A percentile compares a stretch with the other conserved stretches of the same genome.
phyloP scores from a whole-genome alignment of 2,888 invertebrate genomes.

The Leptura quadrifasciata region DNA sequence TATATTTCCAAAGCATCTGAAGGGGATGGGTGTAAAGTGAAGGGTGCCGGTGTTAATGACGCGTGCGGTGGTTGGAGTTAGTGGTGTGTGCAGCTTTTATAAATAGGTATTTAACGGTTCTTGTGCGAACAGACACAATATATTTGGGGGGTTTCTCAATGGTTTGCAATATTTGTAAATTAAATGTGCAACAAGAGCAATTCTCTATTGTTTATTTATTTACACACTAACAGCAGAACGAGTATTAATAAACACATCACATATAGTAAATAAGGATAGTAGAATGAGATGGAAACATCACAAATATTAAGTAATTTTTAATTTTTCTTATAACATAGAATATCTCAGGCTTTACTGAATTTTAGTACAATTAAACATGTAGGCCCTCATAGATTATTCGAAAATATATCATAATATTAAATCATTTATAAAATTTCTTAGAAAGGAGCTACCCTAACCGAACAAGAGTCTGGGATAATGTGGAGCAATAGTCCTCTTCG shows the following conservation, averaged over 20 bases:
- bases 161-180: not conserved
- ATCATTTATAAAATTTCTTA: not conserved
- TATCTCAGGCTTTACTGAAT: no score
- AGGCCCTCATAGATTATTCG: no score
- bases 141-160: not conserved
- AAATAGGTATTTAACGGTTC: no score
- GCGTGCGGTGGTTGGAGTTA: not conserved
- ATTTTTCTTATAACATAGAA: no score
- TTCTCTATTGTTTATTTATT: no score
- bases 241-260: no score
- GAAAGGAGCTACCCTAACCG: not conserved
- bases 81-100: not conserved
- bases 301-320: no score
- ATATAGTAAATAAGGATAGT: no score
- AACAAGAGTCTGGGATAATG: not conserved
- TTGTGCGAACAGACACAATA: not conserved
- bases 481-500: not conserved
- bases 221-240: no score
- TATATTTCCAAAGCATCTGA: not conserved
- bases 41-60: not conserved
- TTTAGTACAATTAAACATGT: no score
- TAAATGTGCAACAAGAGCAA: not conserved
- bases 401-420: not conserved
- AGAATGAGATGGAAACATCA: no score
- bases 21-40: not conserved